Conservation (phyloP, 2,888 invertebrate species). For the Luffia ferchaultella region DNA sequence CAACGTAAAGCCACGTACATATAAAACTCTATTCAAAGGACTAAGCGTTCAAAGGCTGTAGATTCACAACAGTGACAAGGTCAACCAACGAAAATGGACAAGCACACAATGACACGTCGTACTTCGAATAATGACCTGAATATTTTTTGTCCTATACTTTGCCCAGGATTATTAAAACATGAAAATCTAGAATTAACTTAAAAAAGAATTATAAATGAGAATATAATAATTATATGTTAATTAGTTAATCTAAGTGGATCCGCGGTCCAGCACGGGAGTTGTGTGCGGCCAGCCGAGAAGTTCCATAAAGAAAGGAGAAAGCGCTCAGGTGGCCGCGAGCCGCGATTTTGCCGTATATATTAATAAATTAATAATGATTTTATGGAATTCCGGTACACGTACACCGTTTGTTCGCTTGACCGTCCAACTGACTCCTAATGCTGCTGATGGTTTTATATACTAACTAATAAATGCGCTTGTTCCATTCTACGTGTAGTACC, state of each 20-base stretch:
- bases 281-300: background rate
- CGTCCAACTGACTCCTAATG: background rate
- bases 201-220: too few species aligned
- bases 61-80: too few species aligned
- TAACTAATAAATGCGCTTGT: background rate
- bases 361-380: constrained; percentile 64
- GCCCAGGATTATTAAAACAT: too few species aligned
- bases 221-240: background rate
- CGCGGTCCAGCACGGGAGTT: background rate
- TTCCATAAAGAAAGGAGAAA: constrained; percentile 30
- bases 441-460: too few species aligned
- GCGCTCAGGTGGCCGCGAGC: constrained; percentile 18
- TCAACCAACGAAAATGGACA: too few species aligned
- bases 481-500: background rate
- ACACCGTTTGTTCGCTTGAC: background rate
- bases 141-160: too few species aligned
- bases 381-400: constrained; percentile 52
- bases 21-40: too few species aligned
- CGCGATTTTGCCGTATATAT: constrained; percentile 39
- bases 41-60: too few species aligned
- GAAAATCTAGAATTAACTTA: too few species aligned
- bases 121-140: too few species aligned
- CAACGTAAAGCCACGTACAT: too few species aligned
- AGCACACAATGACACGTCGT: too few species aligned
- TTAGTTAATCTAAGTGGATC: background rate